Conservation (phyloP, 2,113 vertebrate genomes). For the Marcusenius ussheri region DNA sequence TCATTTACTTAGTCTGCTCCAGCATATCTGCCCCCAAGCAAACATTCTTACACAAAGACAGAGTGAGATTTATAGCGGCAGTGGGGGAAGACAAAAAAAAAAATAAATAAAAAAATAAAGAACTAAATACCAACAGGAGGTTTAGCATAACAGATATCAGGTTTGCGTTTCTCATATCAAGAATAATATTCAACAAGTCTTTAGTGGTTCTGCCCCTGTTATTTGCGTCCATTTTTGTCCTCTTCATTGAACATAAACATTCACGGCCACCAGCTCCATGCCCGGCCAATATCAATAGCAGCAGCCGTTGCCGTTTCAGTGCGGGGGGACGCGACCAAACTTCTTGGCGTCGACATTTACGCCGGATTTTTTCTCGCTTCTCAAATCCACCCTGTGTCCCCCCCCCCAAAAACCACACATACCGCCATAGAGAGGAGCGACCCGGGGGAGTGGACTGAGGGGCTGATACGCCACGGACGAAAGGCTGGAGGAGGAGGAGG, state of each 20-base stretch:
- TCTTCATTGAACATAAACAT: conserved; percentile 11
- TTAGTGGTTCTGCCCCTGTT: conserved; percentile 2
- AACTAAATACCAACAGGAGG: conserved; percentile 10
- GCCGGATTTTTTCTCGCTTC: conserved; percentile 30
- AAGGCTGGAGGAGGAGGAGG: neutral
- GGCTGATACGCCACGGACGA: neutral
- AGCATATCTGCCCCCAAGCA: conserved; percentile 40
- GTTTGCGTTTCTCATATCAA: neutral
- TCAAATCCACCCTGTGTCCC: neutral
- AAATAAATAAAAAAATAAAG: neutral
- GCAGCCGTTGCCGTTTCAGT: conserved; percentile 11
- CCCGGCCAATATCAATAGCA: conserved; percentile 9
- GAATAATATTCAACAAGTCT: conserved; percentile 14
- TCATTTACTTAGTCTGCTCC: conserved; percentile 31
- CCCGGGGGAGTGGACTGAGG: neutral
- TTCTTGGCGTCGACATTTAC: conserved; percentile 27
- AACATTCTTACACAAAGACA: conserved; percentile 37
- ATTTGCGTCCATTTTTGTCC: conserved; percentile 2
- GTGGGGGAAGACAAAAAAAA: conserved; percentile 18
- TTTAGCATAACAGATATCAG: neutral
- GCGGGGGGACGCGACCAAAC: conserved; percentile 13
- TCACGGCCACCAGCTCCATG: neutral
- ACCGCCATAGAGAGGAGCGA: neutral
- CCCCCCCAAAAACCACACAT: conserved; percentile 28
- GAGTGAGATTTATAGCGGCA: conserved; percentile 36